Evolutionary conservation across 2,797 vertebrate genomes (phyloP).

Genomic region (Menidia menidia): DNA sequence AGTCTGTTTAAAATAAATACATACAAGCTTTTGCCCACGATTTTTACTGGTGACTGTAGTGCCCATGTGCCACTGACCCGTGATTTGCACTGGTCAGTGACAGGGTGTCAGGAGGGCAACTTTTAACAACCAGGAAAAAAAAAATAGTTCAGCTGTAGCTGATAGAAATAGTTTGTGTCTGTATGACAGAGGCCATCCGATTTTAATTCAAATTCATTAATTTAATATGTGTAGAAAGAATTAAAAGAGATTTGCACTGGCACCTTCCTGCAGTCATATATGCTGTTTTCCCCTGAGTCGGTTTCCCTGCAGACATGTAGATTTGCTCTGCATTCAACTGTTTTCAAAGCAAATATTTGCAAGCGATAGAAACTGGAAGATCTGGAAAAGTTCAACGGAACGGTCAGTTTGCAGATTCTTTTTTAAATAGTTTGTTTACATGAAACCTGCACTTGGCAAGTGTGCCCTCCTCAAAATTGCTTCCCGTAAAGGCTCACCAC

Average conservation of each 20-base stretch:
- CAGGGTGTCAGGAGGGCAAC: background rate
- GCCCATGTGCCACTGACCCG: background rate
- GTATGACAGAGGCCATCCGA: background rate
- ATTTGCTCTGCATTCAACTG: conserved; percentile 40
- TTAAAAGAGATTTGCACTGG: too few relatives aligned
- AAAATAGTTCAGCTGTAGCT: background rate
- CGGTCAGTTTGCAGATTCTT: conserved; percentile 15
- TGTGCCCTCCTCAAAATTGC: conserved; percentile 28
- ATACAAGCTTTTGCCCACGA: background rate
- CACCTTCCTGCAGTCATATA: background rate
- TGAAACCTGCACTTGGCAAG: background rate
- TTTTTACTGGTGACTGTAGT: background rate
- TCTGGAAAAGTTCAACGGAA: background rate
- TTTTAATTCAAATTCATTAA: too few relatives aligned
- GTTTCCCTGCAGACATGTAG: conserved; percentile 55
- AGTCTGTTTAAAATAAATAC: background rate
- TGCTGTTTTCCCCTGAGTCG: conserved; percentile 2
- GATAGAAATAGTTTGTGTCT: background rate
- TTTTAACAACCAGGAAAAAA: background rate
- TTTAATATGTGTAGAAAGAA: too few relatives aligned
- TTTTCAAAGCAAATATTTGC: conserved; percentile 15
- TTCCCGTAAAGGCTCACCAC: background rate
- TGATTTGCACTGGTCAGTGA: background rate
- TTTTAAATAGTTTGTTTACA: conserved; percentile 1
- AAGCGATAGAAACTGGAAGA: conserved; percentile 42